Conservation (phyloP, 2,797 vertebrate species). For the Halcyon leucocephala region DNA sequence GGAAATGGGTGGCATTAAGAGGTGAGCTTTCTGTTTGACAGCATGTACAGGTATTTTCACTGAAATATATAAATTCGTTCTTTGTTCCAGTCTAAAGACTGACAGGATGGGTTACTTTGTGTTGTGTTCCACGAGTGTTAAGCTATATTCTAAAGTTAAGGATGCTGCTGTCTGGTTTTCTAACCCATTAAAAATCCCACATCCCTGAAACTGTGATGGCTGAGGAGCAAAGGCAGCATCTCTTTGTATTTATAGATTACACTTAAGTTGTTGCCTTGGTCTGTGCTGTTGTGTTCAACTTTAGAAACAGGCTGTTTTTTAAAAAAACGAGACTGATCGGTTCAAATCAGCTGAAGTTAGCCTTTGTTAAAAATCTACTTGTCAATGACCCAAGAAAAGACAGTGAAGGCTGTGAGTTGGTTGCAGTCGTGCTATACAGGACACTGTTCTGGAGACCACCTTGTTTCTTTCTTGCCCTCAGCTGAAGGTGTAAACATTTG, state of each 20-base stretch:
- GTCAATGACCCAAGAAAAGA: fast-evolving
- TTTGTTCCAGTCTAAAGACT: not conserved
- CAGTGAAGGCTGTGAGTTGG: not conserved
- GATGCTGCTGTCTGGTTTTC: not conserved
- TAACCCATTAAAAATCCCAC: not conserved
- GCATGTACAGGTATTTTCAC: not conserved
- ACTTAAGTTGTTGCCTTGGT: not conserved
- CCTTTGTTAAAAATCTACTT: not conserved
- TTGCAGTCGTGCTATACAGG: not conserved
- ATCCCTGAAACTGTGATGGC: fast-evolving
- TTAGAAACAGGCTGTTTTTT: not conserved
- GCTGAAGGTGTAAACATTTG: not conserved
- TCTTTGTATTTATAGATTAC: not conserved
- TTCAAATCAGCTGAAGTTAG: not conserved
- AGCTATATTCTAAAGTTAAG: not conserved
- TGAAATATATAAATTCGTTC: not conserved
- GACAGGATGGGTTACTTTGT: not conserved
- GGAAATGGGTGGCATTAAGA: not conserved
- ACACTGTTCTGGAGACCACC: fast-evolving
- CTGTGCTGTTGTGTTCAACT: not conserved
- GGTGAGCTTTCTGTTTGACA: not conserved
- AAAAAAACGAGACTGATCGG: not conserved
- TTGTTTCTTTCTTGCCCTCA: not conserved
- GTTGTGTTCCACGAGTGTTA: too few species aligned
- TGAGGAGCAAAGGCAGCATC: not conserved